Evolutionary conservation across 1,140 invertebrate genomes (phyloP).

Genomic region (Alviniconcha marisindica): DNA sequence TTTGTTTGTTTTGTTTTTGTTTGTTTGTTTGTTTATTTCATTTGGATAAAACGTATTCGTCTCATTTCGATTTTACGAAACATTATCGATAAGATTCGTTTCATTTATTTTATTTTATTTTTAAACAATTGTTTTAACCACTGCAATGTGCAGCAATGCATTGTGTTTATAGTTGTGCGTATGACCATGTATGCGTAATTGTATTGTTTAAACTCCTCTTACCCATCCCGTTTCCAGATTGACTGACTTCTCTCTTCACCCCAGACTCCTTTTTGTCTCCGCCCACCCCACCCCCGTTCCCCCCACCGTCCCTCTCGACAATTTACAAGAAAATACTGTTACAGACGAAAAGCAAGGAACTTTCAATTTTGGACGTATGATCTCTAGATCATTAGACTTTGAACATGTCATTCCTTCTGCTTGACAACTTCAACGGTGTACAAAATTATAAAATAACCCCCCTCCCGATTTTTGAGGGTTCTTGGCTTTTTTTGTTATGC

Average conservation of each 20-base stretch:
- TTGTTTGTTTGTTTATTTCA: no score
- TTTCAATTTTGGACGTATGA: constrained; percentile 2
- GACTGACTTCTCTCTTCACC: background rate
- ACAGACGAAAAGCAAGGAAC: constrained; percentile 9
- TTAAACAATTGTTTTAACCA: no score
- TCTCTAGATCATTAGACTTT: constrained; percentile 15
- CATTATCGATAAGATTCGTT: background rate
- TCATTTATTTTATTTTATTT: no score
- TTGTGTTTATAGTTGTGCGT: no score
- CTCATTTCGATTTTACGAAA: no score
- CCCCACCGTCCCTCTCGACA: background rate
- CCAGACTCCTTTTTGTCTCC: background rate
- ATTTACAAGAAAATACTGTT: background rate
- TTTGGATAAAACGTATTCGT: no score
- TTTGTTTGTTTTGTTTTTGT: no score
- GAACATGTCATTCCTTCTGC: background rate
- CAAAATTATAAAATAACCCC: background rate
- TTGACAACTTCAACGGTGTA: background rate
- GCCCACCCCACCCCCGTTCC: background rate
- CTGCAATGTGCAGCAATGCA: no score
- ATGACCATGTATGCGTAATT: no score
- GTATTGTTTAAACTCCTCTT: no score
- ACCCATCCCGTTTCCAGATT: no score
- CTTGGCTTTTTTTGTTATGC: background rate
- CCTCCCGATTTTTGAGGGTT: background rate